A percentile compares a stretch with the other conserved stretches of the same genome.
These are phyloP conservation scores for Anolis carolinensis DNA, from an alignment of 2,113 vertebrate species.

Conservation along the genomic window DNA sequence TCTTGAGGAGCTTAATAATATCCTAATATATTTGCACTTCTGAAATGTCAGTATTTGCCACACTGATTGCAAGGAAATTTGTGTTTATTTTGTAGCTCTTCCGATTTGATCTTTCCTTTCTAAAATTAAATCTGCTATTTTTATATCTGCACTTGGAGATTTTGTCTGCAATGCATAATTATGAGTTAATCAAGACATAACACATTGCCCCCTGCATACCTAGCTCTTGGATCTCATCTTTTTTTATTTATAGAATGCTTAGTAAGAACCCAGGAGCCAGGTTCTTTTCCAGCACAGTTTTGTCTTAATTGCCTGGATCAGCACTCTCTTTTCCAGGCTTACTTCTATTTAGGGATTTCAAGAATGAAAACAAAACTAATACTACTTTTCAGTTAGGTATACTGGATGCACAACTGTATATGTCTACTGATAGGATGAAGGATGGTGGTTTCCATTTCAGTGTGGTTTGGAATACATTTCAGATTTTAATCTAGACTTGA, in stretches of 20 bases:
- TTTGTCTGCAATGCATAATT: conserved; percentile 17
- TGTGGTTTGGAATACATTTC: too few relatives aligned
- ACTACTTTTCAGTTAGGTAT: neutral
- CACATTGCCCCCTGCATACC: conserved; percentile 1
- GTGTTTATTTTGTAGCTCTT: conserved; percentile 11
- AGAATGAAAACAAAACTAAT: neutral
- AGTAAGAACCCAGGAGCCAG: conserved; percentile 7
- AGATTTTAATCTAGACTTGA: too few relatives aligned
- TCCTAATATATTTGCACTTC: neutral
- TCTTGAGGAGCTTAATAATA: neutral
- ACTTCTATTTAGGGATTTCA: neutral
- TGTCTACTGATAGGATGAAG: neutral
- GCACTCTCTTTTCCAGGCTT: neutral
- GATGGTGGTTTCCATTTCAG: neutral
- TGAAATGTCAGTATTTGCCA: neutral
- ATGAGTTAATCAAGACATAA: conserved; percentile 31
- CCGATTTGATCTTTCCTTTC: neutral
- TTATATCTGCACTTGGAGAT: conserved; percentile 16
- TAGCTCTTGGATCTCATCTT: neutral
- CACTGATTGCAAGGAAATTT: conserved; percentile 16
- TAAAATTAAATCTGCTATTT: conserved; percentile 38
- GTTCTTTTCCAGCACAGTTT: neutral
- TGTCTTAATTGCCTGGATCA: neutral
- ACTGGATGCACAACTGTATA: neutral
- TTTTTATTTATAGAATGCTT: conserved; percentile 18